Evolutionary conservation across 2,888 invertebrate species (phyloP).

Genomic region (Xestia ashworthii): DNA sequence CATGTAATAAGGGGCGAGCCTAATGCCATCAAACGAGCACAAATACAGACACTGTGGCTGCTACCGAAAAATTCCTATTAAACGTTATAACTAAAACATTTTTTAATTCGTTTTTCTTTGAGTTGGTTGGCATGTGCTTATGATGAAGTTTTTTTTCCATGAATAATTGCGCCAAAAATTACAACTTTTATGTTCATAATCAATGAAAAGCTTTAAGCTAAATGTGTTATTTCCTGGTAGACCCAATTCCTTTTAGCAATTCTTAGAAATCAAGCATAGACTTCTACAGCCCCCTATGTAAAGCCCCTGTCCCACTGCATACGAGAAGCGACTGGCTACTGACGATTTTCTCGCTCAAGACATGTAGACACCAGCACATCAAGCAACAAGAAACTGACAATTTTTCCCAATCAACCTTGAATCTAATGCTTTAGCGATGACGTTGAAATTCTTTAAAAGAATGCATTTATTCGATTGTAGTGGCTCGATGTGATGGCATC

Average conservation of each 20-base stretch:
- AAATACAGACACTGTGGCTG: neutral
- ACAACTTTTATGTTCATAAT: constrained; percentile 9
- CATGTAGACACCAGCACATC: neutral
- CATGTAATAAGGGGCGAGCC: neutral
- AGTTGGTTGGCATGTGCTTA: neutral
- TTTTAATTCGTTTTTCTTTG: neutral
- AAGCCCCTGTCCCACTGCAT: neutral
- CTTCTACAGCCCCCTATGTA: neutral
- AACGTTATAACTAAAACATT: neutral
- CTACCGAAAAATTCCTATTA: neutral
- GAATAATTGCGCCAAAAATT: constrained; percentile 1
- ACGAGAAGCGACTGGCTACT: neutral
- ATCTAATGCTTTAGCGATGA: too few species aligned
- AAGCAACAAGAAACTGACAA: too few species aligned
- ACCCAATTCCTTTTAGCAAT: neutral
- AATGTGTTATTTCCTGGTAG: constrained; percentile 23
- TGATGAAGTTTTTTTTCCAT: neutral
- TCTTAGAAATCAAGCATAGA: constrained; percentile 2
- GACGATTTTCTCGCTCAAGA: neutral
- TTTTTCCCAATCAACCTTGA: too few species aligned
- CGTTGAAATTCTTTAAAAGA: too few species aligned
- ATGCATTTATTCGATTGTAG: too few species aligned
- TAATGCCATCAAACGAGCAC: neutral
- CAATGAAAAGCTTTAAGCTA: constrained; percentile 10
- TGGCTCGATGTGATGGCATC: too few species aligned